Conservation (phyloP, 2,888 invertebrate genomes). For the Chloroclysta siterata region DNA sequence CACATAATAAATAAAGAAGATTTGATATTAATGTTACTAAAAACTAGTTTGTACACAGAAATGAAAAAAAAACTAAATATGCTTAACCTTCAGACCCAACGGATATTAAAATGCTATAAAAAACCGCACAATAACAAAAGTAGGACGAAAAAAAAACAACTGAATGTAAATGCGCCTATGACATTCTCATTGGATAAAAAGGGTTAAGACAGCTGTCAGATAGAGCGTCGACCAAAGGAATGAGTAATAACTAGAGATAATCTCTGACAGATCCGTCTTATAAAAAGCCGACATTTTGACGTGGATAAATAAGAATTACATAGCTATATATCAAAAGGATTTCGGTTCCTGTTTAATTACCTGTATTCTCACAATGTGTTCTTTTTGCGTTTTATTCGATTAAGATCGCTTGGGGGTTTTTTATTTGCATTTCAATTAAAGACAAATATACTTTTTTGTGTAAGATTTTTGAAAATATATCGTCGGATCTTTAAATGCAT, state of each 20-base stretch:
- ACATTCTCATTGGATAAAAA: conserved; percentile 83
- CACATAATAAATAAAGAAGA: conserved; percentile 30
- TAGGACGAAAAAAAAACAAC: conserved; percentile 57
- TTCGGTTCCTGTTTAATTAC: conserved; percentile 80
- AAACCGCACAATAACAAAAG: conserved; percentile 60
- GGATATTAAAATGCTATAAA: conserved; percentile 66
- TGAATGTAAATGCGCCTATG: conserved; percentile 76
- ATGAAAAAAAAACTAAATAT: conserved; percentile 2
- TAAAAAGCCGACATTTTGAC: conserved; percentile 80
- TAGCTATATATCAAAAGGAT: conserved; percentile 71
- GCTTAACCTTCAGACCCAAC: conserved; percentile 38
- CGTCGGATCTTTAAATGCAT: neutral
- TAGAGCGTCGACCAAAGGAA: conserved; percentile 77
- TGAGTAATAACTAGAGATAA: conserved; percentile 79
- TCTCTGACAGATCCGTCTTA: conserved; percentile 83
- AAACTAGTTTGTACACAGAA: conserved; percentile 4
- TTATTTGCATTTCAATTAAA: conserved; percentile 22
- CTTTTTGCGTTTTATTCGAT: conserved; percentile 37
- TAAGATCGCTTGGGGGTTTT: conserved; percentile 18
- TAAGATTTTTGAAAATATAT: neutral
- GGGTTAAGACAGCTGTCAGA: conserved; percentile 84
- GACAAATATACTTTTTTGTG: conserved; percentile 6
- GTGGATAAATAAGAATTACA: conserved; percentile 80
- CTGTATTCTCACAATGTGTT: conserved; percentile 81
- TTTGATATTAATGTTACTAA: neutral